Percentiles rank a stretch among this genome's conserved stretches.
Conservation (phyloP, 2,113 vertebrate species). For the Piprites chloris region DNA sequence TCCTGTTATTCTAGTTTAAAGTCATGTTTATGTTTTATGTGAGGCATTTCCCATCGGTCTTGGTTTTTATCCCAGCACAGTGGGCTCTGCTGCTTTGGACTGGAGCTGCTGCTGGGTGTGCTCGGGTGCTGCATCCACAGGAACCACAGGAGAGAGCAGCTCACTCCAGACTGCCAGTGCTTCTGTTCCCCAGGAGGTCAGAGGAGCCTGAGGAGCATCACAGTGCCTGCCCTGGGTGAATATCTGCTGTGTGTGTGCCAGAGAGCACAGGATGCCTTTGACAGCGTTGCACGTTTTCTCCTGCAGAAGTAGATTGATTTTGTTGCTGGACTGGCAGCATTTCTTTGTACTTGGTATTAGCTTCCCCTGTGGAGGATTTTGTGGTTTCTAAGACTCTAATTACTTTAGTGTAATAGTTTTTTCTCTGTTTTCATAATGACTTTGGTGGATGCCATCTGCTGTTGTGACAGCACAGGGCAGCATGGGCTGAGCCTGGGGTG, state of each 20-base stretch:
- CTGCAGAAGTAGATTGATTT: background rate
- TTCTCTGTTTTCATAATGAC: background rate
- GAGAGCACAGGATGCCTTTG: background rate
- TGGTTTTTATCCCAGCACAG: background rate
- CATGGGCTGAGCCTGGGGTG: background rate
- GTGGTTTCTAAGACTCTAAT: constrained; percentile 49
- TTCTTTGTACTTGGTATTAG: background rate
- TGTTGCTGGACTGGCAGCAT: background rate
- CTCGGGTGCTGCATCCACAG: rapidly evolving
- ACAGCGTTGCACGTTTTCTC: background rate
- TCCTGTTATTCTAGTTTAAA: background rate
- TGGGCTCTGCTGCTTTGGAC: background rate
- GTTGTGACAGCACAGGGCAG: background rate
- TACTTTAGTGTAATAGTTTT: constrained; percentile 30
- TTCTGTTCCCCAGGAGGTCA: background rate
- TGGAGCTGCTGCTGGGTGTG: background rate
- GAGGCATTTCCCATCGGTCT: background rate
- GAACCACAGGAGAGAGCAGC: background rate
- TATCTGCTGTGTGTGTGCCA: rapidly evolving
- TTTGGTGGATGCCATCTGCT: constrained; percentile 39
- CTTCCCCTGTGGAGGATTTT: background rate
- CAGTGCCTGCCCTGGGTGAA: background rate
- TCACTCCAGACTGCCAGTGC: background rate
- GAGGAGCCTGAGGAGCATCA: background rate
- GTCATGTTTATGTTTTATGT: background rate